Evolutionary conservation across 1,140 invertebrate genomes (phyloP), one percentile per base, ranked within the genome.

Genomic region (Medauroidea extradentata): DNA sequence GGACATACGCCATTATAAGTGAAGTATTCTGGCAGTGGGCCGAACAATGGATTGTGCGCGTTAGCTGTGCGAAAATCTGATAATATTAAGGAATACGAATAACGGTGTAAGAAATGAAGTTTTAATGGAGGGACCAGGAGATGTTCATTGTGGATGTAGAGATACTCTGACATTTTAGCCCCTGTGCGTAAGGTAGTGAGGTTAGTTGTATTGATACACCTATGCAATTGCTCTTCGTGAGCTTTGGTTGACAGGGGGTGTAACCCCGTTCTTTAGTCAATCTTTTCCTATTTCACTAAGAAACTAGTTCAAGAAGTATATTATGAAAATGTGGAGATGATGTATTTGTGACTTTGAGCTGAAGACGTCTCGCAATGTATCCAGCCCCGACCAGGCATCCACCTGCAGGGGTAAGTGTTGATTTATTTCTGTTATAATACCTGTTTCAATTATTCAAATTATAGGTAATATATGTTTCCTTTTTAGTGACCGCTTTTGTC

Each of bases 351-450:
- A 19, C 38, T 24, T 51, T 61, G 55, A 60, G 54, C 21, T 25
- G 48, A 49, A 23, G 54, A 18, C 48, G 59, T 48, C 25, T 57
- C 38, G 53, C 51, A 52, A 71, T 71, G 69, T 71, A 71, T 60
- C 69, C 69, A 55, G 65, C 69, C 60, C 69, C 69, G 43, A 65
- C 68, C 21, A 66, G 69, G 62, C 69, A 71, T 65, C 69, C 69
- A 48, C 65, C 69, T 23, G 67, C 69, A 50, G 69, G 65, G 67
- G 69, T 71, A 55, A 60, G 59, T 55, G 9, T 14, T 18, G 24
- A 34, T 7, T 7, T 7, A 34, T n/a, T n/a, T n/a, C n/a, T n/a
- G n/a, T n/a, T 7, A 34, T 34, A 7, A 34, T 34, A 34, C 29
- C 11, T 7, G 4, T 34, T 34, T 7, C 29, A 7, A 34, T 7